Evolutionary conservation across 2,888 invertebrate genomes (phyloP).

Genomic region (Alviniconcha strummeri): DNA sequence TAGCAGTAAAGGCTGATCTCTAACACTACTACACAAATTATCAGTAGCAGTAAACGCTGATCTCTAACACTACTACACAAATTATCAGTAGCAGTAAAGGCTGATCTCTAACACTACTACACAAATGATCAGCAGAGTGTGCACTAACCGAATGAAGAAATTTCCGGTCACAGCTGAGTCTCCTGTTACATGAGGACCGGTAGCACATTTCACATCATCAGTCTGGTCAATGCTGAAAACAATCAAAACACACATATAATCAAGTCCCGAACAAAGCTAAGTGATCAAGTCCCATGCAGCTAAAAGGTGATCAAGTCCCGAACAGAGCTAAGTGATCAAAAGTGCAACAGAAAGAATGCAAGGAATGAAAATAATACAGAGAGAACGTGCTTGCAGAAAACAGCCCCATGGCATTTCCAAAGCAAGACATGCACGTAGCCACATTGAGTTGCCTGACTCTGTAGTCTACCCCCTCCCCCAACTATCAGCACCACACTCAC

Average conservation of each 20-base stretch:
- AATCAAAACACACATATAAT: neutral
- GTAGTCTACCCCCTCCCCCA: no score
- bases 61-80: neutral
- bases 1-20: neutral
- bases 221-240: neutral
- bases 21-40: neutral
- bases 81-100: neutral
- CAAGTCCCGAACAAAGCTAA: neutral
- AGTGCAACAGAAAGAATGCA: neutral
- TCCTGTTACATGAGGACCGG: neutral
- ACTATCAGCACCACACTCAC: no score
- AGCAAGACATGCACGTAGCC: no score
- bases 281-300: no score
- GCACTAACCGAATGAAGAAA: slow-evolving; percentile 2
- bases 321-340: no score
- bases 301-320: no score
- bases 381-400: neutral
- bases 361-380: neutral
- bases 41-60: neutral
- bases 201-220: neutral
- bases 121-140: no score
- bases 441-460: no score
- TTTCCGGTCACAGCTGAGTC: neutral
- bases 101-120: neutral
- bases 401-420: no score